Conservation (phyloP, 2,888 invertebrate species). For the Rhimphoctona megacephalus region DNA sequence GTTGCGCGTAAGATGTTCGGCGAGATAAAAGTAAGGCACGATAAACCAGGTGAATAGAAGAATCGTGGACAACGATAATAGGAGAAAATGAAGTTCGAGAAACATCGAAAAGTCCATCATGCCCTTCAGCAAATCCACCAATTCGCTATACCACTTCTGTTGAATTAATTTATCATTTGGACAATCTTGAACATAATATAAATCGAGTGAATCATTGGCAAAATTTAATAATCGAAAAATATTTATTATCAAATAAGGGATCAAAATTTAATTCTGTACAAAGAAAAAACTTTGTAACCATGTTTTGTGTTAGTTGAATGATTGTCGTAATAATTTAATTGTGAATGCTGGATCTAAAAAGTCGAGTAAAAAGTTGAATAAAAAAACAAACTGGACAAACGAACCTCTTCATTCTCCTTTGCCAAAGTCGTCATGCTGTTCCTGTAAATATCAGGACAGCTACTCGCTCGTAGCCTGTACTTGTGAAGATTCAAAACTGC, state of each 20-base stretch:
- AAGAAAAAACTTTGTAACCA: not conserved
- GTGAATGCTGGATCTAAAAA: not conserved
- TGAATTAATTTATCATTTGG: slow-evolving; percentile 77
- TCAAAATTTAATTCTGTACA: not conserved
- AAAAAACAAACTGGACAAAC: not conserved
- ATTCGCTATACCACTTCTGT: slow-evolving; percentile 91
- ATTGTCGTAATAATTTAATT: not conserved
- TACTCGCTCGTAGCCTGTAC: slow-evolving; percentile 93
- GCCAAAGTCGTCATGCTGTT: slow-evolving; percentile 95
- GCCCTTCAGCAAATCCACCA: slow-evolving; percentile 89
- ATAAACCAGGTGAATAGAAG: slow-evolving; percentile 97
- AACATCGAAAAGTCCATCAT: slow-evolving; percentile 93
- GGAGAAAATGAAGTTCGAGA: slow-evolving; percentile 91
- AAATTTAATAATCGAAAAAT: not conserved
- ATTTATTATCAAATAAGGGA: not conserved
- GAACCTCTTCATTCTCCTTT: slow-evolving; percentile 91
- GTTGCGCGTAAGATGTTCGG: slow-evolving; percentile 91
- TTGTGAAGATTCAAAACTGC: slow-evolving; percentile 93
- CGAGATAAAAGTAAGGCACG: slow-evolving; percentile 97
- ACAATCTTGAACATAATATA: not conserved
- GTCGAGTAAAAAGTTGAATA: too few relatives aligned
- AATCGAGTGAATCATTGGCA: too few relatives aligned
- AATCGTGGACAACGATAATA: slow-evolving; percentile 94
- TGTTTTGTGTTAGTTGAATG: not conserved
- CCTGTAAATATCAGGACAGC: slow-evolving; percentile 96